phyloP scores from a whole-genome alignment of 1,140 invertebrate species.

The Ephestia elutella region DNA sequence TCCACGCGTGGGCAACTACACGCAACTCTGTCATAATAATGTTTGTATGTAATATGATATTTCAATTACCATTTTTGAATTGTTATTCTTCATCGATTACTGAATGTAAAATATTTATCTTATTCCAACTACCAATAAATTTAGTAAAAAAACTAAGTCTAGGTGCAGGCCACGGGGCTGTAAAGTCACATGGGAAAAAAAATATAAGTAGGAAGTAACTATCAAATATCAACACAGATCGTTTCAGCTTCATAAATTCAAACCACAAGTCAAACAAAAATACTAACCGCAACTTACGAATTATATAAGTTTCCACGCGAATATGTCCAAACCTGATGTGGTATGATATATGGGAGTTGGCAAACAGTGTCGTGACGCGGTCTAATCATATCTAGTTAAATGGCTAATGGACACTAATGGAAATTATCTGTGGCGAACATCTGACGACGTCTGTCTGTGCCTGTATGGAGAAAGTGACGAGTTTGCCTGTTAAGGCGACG shows the following conservation, averaged over 20 bases:
- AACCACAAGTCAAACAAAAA: neutral
- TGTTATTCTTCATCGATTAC: neutral
- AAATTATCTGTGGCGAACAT: conserved; percentile 63
- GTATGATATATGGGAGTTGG: conserved; percentile 58
- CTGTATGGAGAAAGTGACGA: conserved; percentile 53
- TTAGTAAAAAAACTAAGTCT: no score
- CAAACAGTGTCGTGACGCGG: conserved; percentile 51
- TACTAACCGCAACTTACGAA: conserved; percentile 24
- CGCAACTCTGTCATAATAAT: neutral
- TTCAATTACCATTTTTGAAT: neutral
- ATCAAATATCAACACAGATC: no score
- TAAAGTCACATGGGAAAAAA: no score
- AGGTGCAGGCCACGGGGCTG: no score
- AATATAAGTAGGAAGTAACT: no score
- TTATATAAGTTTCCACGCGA: conserved; percentile 24
- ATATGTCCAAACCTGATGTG: conserved; percentile 40
- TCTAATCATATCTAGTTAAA: conserved; percentile 70
- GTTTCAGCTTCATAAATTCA: neutral
- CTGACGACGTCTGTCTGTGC: conserved; percentile 41
- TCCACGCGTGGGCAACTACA: neutral
- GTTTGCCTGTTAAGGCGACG: conserved; percentile 37
- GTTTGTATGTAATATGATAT: neutral
- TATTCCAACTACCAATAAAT: no score
- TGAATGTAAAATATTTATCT: neutral
- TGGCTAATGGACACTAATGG: conserved; percentile 68